Evolutionary conservation across 2,888 invertebrate species (phyloP).

Genomic region (Tenthredo amoena): DNA sequence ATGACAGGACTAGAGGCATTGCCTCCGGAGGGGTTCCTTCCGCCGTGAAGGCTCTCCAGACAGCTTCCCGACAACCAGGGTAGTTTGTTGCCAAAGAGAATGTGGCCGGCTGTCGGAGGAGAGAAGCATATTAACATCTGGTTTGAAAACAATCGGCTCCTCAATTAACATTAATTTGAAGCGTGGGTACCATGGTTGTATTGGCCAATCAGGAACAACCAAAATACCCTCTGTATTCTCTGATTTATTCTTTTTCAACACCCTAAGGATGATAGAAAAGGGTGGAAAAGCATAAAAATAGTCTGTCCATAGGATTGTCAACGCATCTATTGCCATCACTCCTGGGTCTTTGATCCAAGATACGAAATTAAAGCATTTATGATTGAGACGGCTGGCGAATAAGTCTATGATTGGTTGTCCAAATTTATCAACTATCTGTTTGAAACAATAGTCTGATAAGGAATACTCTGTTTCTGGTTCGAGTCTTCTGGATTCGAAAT

Average conservation of each 20-base stretch:
- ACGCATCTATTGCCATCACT: conserved; percentile 60
- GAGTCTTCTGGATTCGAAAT: conserved; percentile 53
- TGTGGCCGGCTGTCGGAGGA: conserved; percentile 38
- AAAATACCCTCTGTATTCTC: conserved; percentile 55
- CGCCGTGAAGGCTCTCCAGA: conserved; percentile 59
- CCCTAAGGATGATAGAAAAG: conserved; percentile 54
- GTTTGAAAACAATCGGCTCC: conserved; percentile 29
- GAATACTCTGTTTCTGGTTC: conserved; percentile 54
- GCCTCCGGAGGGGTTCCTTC: conserved; percentile 56
- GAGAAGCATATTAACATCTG: conserved; percentile 42
- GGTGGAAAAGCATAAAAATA: conserved; percentile 57
- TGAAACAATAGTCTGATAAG: conserved; percentile 38
- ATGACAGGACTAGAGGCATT: conserved; percentile 11
- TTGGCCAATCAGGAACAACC: conserved; percentile 55
- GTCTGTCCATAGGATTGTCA: conserved; percentile 56
- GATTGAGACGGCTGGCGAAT: conserved; percentile 62
- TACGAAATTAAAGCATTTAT: conserved; percentile 61
- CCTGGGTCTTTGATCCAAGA: conserved; percentile 62
- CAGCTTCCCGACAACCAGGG: conserved; percentile 62
- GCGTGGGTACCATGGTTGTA: conserved; percentile 56
- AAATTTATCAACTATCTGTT: conserved; percentile 17
- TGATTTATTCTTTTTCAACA: conserved; percentile 54
- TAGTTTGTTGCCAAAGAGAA: conserved; percentile 54
- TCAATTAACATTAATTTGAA: conserved; percentile 44
- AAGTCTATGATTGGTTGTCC: conserved; percentile 61